Base-by-base conservation (phyloP, 1,140 invertebrate species). In the Mesaphorura yosii region DNA sequence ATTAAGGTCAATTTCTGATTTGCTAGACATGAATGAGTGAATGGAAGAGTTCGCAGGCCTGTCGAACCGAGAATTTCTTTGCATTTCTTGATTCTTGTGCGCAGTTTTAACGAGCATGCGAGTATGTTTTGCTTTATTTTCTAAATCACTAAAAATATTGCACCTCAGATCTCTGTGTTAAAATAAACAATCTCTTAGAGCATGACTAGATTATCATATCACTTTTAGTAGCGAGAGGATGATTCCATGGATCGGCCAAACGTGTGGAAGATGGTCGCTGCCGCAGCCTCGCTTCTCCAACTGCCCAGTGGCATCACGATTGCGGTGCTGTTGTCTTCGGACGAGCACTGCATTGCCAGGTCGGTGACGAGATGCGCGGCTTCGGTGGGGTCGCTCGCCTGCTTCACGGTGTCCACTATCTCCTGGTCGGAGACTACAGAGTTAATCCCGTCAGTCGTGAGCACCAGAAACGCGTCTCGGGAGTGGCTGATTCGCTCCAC, bases 401-500 rank as follows among this genome's bases (percentile, higher is more conserved):
- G 68, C 48, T 67, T 67, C 3, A 76, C 67, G 26, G 70, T 68
- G 59, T 76, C 69, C 31, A 73, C 66, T 5, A 77, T 68, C 63
- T 78, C 76, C 51, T 73, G 67, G 62, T 76, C 72, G 55, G 61
- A 71, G 63, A 78, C 65, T 1, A 73, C 72, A 64, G 68, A 71
- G 53, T 68, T 76, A 15, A 78, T 65, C 3, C 76, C 76, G 65
- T 78, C 76, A 4, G 74, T 76, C 4, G 67, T 69, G 6, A 78
- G 55, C 4, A 76, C 66, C 1, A 78, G 53, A 59, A 77, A 78
- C 3, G 75, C 67, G 66, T 78, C 76, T 27, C 68, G 66, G 2
- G 73, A 70, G 66, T 77, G 76, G 57, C 72, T 72, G 2, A 78
- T 73, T 65, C 72, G 64, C 34, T 73, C 53, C 10, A 64, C 67